Conservation (phyloP, 2,888 invertebrate species). For the Drosophila anomalata region DNA sequence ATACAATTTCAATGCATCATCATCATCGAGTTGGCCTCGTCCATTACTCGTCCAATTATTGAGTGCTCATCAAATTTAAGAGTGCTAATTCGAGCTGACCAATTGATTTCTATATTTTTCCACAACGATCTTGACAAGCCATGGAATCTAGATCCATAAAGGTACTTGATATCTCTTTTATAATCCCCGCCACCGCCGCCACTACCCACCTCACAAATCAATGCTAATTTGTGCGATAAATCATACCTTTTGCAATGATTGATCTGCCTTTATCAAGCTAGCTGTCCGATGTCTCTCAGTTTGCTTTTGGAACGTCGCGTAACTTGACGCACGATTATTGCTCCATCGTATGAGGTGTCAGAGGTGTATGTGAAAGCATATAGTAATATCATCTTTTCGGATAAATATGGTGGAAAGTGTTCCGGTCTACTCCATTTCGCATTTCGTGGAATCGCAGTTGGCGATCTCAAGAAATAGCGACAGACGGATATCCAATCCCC, state of each 20-base stretch:
- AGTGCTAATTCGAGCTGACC: constrained; percentile 53
- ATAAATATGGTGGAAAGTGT: constrained; percentile 65
- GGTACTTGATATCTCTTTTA: constrained; percentile 35
- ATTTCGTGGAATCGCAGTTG: constrained; percentile 70
- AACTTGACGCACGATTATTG: constrained; percentile 10
- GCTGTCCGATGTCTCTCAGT: constrained; percentile 39
- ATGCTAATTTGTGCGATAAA: constrained; percentile 72
- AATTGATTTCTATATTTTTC: constrained; percentile 43
- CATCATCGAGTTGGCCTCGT: constrained; percentile 20
- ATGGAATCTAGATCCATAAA: constrained; percentile 38
- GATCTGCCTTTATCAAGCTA: constrained; percentile 24
- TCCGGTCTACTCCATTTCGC: constrained; percentile 77
- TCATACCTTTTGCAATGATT: constrained; percentile 49
- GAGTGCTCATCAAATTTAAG: constrained; percentile 24
- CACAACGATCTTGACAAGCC: constrained; percentile 36
- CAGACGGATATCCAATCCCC: constrained; percentile 27
- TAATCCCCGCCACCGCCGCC: not conserved
- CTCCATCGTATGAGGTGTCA: not conserved
- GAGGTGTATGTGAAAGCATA: not conserved
- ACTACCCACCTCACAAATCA: constrained; percentile 48
- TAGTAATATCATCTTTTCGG: constrained; percentile 18
- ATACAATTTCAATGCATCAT: constrained; percentile 31
- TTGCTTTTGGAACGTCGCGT: constrained; percentile 41
- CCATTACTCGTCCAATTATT: not conserved
- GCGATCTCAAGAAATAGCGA: constrained; percentile 28